Percentiles rank a stretch among this genome's conserved stretches.
Evolutionary conservation across 2,888 invertebrate genomes (phyloP).

Genomic region (Amphipyra berbera): DNA sequence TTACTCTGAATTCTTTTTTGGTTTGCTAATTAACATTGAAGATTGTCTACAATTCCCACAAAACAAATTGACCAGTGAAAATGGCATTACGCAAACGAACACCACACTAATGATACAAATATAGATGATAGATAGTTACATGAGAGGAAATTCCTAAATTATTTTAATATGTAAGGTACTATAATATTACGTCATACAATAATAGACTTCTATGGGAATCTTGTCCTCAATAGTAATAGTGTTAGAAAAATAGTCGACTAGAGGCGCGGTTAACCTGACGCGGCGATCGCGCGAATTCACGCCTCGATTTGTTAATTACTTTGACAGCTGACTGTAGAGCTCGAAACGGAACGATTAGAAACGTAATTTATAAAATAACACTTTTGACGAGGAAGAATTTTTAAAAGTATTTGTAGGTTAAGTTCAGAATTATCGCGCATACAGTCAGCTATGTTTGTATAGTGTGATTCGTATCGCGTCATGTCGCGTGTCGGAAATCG

Average conservation of each 20-base stretch:
- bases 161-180: slow-evolving; percentile 68
- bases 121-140: slow-evolving; percentile 79
- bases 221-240: slow-evolving; percentile 71
- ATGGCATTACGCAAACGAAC: slow-evolving; percentile 86
- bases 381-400: slow-evolving; percentile 24
- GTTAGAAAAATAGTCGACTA: slow-evolving; percentile 65
- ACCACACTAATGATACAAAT: slow-evolving; percentile 86
- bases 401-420: slow-evolving; percentile 28
- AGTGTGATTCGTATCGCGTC: slow-evolving; percentile 3
- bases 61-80: slow-evolving; percentile 77
- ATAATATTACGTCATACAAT: slow-evolving; percentile 78
- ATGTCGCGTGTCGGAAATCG: slow-evolving; percentile 1
- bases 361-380: slow-evolving; percentile 21
- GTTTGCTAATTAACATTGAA: neutral
- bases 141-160: slow-evolving; percentile 81
- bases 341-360: slow-evolving; percentile 26
- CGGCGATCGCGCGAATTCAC: slow-evolving; percentile 1
- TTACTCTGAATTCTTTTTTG: neutral
- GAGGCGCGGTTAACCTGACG: slow-evolving; percentile 38
- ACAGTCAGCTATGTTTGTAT: slow-evolving; percentile 44
- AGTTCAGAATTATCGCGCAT: slow-evolving; percentile 15
- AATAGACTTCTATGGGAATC: slow-evolving; percentile 79
- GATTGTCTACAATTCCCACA: slow-evolving; percentile 67
- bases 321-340: slow-evolving; percentile 27
- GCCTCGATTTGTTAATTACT: slow-evolving; percentile 11